Percentiles rank a stretch among this genome's conserved stretches.
Conservation (phyloP, 2,797 vertebrate genomes). For the Muscicapa comitata region DNA sequence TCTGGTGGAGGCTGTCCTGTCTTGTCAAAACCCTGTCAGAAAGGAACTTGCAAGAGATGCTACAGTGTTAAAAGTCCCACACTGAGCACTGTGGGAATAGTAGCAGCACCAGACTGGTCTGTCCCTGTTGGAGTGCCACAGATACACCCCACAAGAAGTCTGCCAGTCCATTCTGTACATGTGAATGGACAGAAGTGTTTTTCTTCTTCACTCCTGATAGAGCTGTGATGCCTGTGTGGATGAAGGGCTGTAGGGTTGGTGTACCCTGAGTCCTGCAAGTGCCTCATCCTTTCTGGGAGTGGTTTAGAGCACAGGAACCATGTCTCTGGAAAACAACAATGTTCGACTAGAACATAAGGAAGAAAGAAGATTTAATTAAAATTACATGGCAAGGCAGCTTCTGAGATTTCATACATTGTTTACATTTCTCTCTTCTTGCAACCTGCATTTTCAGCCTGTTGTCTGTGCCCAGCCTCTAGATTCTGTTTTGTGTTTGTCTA, state of each 20-base stretch:
- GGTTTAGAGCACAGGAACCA: not conserved
- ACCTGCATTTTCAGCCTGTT: not conserved
- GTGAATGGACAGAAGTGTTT: not conserved
- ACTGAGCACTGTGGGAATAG: not conserved
- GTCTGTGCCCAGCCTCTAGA: not conserved
- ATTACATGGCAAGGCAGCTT: not conserved
- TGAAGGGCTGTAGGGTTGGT: not conserved
- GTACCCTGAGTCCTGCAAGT: not conserved
- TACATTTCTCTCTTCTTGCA: not conserved
- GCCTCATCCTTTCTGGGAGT: not conserved
- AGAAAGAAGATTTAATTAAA: not conserved
- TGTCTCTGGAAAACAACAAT: not conserved
- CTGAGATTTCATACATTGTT: not conserved
- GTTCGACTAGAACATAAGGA: not conserved
- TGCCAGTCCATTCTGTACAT: not conserved
- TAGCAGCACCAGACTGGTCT: not conserved
- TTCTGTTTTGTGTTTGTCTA: not conserved
- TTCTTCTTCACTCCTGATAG: not conserved
- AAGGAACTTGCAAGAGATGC: not conserved
- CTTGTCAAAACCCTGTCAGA: not conserved
- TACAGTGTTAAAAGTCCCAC: not conserved
- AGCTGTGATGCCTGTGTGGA: not conserved
- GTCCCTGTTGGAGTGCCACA: not conserved
- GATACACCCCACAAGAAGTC: not conserved
- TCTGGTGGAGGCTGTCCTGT: not conserved